A percentile compares a stretch with the other conserved stretches of the same genome.
Evolutionary conservation across 1,140 invertebrate genomes (phyloP).

Genomic region (Drosophila lacteicornis): DNA sequence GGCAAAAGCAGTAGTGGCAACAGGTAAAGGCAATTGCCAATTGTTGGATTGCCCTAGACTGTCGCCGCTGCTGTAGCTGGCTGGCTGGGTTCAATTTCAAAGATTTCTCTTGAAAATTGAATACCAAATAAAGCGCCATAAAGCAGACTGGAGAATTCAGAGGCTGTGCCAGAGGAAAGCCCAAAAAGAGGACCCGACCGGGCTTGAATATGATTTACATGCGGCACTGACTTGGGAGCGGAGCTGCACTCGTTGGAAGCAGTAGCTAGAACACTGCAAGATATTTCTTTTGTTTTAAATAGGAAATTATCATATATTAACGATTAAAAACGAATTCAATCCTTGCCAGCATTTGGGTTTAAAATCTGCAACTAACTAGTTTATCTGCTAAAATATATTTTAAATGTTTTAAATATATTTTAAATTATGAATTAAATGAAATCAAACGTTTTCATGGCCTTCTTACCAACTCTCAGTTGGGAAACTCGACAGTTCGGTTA

Average conservation of each 20-base stretch:
- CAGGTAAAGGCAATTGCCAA: slow-evolving; percentile 75
- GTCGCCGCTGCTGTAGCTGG: neutral
- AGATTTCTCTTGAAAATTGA: slow-evolving; percentile 67
- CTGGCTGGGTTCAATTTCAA: slow-evolving; percentile 48
- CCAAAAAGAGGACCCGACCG: slow-evolving; percentile 27
- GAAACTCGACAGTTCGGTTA: neutral
- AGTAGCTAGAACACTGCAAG: slow-evolving; percentile 8
- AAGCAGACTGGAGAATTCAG: slow-evolving; percentile 47
- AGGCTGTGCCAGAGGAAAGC: neutral
- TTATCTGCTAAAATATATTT: no score
- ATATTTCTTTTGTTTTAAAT: neutral
- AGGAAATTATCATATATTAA: no score
- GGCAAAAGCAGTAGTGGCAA: slow-evolving; percentile 65
- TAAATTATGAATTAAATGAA: neutral
- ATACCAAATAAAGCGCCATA: slow-evolving; percentile 70
- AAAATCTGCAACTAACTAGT: neutral
- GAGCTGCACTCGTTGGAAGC: slow-evolving; percentile 19
- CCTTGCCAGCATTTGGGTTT: no score
- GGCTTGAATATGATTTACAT: slow-evolving; percentile 77
- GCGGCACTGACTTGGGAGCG: slow-evolving; percentile 48
- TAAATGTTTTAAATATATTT: neutral
- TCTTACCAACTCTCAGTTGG: neutral
- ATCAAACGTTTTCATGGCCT: accelerated
- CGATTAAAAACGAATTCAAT: no score
- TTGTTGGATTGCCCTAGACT: slow-evolving; percentile 58